Percentiles rank a stretch among this genome's conserved stretches.
Conservation (phyloP, 2,888 invertebrate species). For the Lithophane socia region DNA sequence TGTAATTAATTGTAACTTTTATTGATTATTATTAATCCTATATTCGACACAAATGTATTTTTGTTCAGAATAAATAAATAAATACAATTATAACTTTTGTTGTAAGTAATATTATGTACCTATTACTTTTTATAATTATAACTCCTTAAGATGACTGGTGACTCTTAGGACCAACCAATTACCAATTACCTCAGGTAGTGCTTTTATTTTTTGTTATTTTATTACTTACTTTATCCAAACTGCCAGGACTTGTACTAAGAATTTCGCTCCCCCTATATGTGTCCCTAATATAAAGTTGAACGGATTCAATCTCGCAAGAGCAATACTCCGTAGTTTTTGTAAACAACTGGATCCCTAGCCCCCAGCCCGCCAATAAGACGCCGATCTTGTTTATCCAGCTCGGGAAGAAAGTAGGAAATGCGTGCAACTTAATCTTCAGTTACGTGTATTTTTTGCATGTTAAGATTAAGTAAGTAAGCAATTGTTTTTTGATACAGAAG, state of each 20-base stretch:
- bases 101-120: not conserved
- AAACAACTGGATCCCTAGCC: slow-evolving; percentile 54
- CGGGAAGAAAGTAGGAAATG: slow-evolving; percentile 2
- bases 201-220: slow-evolving; percentile 2
- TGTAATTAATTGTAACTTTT: no score
- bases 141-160: not conserved
- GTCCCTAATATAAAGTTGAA: slow-evolving; percentile 51
- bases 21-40: no score
- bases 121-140: not conserved
- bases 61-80: no score
- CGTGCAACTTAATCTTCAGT: slow-evolving; percentile 16
- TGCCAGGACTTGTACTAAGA: not conserved
- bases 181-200: fast-evolving
- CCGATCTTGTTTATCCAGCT: slow-evolving; percentile 41
- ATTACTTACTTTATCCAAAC: not conserved
- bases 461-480: no score
- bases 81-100: not conserved
- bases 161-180: not conserved
- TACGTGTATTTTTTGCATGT: not conserved
- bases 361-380: slow-evolving; percentile 58
- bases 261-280: slow-evolving; percentile 31
- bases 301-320: slow-evolving; percentile 53
- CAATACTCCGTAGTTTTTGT: slow-evolving; percentile 57
- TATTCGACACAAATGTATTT: no score
- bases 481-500: not conserved